Percentiles rank a stretch among this genome's conserved stretches.
Evolutionary conservation across 2,113 vertebrate species (phyloP).

Genomic region (Anarrhichthys ocellatus): DNA sequence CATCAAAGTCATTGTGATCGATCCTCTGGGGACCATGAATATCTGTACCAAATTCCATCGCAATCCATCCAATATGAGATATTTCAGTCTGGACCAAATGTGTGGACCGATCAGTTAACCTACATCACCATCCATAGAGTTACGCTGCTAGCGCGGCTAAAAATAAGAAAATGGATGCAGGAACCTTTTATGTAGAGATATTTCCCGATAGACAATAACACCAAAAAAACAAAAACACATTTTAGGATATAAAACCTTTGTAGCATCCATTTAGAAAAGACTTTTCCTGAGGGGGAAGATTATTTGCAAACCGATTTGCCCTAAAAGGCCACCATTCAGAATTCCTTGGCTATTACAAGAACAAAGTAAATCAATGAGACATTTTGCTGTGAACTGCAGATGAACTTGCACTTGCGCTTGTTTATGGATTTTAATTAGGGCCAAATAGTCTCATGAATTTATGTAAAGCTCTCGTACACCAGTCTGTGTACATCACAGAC

Average conservation of each 20-base stretch:
- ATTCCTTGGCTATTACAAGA: conserved; percentile 47
- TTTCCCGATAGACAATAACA: not conserved
- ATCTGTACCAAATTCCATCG: not conserved
- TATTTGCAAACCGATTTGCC: conserved; percentile 40
- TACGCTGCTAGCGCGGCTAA: not conserved
- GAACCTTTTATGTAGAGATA: not conserved
- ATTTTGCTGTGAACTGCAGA: conserved; percentile 72
- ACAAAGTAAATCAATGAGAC: conserved; percentile 69
- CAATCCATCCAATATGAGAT: not conserved
- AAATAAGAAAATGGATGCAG: not conserved
- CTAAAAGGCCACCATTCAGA: conserved; percentile 44
- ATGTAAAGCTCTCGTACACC: conserved; percentile 54
- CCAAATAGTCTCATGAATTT: conserved; percentile 74
- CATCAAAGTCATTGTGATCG: not conserved
- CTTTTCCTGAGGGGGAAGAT: conserved; percentile 26
- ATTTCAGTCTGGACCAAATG: not conserved
- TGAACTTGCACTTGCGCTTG: conserved; percentile 70
- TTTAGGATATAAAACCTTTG: not conserved
- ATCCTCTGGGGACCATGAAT: not conserved
- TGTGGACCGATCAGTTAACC: not conserved
- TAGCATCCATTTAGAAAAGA: conserved; percentile 16
- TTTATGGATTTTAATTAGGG: conserved; percentile 75
- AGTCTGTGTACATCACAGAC: conserved; percentile 44
- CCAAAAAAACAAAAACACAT: not conserved
- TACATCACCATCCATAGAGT: not conserved